Evolutionary conservation across 2,888 invertebrate species (phyloP).

Genomic region (Heliconius sara): DNA sequence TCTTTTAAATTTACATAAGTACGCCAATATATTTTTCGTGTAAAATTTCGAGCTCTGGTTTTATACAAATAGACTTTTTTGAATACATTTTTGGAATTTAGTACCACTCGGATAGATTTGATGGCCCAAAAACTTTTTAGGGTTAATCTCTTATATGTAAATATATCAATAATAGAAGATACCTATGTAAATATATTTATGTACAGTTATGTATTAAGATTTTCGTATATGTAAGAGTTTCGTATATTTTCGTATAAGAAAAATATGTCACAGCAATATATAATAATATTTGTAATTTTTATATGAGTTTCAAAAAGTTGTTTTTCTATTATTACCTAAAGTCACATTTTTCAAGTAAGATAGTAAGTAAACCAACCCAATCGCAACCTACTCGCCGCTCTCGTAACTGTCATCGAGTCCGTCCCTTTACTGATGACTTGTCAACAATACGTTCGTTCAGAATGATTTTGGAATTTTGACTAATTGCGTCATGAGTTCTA

Average conservation of each 20-base stretch:
- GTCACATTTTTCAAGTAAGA: background rate
- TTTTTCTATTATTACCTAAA: background rate
- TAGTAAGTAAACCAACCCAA: background rate
- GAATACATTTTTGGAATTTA: conserved; percentile 16
- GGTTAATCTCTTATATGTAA: background rate
- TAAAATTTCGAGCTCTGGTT: conserved; percentile 8
- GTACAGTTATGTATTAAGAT: background rate
- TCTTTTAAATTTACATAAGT: conserved; percentile 42
- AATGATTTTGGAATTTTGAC: background rate
- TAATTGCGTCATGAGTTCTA: background rate
- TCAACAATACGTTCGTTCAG: background rate
- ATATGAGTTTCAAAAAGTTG: background rate
- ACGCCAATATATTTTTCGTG: conserved; percentile 29
- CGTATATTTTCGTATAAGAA: too few species aligned
- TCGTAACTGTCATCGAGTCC: background rate
- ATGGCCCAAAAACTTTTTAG: background rate
- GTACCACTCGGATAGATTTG: background rate
- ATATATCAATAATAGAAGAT: background rate
- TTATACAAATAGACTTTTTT: conserved; percentile 9
- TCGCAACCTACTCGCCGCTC: background rate
- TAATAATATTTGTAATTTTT: too few species aligned
- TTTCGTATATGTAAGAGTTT: background rate
- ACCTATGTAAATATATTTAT: background rate
- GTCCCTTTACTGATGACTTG: background rate
- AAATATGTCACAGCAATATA: too few species aligned